Conservation (phyloP, 2,113 vertebrate genomes). For the Sialia sialis region DNA sequence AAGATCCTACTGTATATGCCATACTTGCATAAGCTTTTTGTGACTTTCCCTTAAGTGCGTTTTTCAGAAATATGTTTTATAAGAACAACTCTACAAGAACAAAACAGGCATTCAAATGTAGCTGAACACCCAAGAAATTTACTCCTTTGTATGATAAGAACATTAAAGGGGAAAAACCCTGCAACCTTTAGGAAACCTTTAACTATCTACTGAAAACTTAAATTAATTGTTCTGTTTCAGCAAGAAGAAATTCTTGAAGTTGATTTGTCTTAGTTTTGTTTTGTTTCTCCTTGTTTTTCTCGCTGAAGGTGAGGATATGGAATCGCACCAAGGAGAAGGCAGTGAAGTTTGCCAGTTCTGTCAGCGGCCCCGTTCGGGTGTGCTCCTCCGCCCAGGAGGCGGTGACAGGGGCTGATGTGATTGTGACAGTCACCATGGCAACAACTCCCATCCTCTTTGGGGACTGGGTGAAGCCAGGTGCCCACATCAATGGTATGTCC, state of each 20-base stretch:
- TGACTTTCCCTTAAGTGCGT: neutral
- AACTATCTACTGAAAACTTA: neutral
- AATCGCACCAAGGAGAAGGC: constrained; percentile 75
- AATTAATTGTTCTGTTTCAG: neutral
- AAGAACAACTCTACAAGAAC: neutral
- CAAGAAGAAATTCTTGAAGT: neutral
- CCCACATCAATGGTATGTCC: constrained; percentile 88
- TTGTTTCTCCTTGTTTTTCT: too few relatives aligned
- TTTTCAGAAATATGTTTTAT: neutral
- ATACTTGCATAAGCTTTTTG: neutral
- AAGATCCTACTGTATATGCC: neutral
- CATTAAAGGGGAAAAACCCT: fast-evolving
- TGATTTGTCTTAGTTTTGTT: neutral
- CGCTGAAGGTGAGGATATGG: constrained; percentile 87
- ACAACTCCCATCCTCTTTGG: constrained; percentile 85
- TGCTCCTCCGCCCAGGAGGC: constrained; percentile 83
- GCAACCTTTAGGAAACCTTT: fast-evolving
- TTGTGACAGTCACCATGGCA: constrained; percentile 88
- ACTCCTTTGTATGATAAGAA: neutral
- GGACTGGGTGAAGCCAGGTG: constrained; percentile 92
- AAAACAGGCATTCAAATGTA: neutral
- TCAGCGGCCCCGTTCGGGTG: constrained; percentile 69
- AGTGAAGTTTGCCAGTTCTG: constrained; percentile 68
- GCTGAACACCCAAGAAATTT: neutral
- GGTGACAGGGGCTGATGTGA: constrained; percentile 85